Conservation (phyloP, 2,797 vertebrate genomes). For the Sebastes itinus region DNA sequence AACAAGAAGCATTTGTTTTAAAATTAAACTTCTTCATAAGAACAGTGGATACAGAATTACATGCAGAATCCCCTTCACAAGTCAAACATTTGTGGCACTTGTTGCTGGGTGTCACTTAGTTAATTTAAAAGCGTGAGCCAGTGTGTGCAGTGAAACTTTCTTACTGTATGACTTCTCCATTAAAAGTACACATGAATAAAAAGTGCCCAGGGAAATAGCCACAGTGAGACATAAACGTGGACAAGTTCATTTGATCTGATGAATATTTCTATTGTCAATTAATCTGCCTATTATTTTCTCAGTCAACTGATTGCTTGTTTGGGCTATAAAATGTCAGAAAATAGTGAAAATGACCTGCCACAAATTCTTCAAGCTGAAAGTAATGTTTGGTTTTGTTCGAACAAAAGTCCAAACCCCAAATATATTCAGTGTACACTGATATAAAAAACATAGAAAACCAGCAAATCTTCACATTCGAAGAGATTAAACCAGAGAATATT, state of each 20-base stretch:
- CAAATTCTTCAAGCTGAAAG: background rate
- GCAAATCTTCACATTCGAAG: background rate
- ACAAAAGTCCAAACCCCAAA: background rate
- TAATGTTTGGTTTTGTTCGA: background rate
- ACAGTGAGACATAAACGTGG: background rate
- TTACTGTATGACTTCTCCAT: background rate
- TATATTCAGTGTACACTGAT: background rate
- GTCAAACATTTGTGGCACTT: constrained; percentile 1
- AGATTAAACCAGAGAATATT: background rate
- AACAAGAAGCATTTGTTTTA: background rate
- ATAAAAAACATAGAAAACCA: background rate
- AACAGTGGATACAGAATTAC: background rate
- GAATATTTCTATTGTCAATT: background rate
- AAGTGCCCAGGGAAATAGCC: background rate
- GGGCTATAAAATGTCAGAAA: background rate
- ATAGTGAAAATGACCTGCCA: fast-evolving
- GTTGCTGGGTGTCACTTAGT: background rate
- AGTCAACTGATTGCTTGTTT: background rate
- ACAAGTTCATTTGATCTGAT: background rate
- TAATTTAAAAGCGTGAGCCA: background rate
- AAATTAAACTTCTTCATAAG: background rate
- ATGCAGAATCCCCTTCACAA: background rate
- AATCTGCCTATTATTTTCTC: background rate
- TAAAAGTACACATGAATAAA: background rate
- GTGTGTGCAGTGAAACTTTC: background rate